Conservation (phyloP, 1,140 invertebrate species). For the Brachionus calyciflorus region DNA sequence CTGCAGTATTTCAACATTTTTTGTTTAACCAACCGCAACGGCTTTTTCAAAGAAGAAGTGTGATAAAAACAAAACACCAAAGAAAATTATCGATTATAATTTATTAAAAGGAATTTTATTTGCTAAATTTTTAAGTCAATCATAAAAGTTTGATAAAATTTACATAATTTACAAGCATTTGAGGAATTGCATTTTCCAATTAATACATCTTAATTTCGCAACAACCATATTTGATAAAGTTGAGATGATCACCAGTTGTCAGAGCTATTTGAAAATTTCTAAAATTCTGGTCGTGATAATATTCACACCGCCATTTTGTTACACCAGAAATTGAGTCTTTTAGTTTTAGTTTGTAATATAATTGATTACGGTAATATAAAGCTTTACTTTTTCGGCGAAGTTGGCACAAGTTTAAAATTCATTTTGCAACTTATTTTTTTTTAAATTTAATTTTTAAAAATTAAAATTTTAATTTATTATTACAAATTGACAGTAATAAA, state of each 20-base stretch:
- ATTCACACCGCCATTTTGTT: no score
- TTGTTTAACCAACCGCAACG: not conserved
- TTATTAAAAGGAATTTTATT: not conserved
- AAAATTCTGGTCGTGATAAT: no score
- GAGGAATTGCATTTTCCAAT: not conserved
- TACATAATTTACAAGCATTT: constrained; percentile 10
- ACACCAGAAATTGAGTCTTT: not conserved
- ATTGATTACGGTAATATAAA: not conserved
- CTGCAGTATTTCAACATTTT: constrained; percentile 1
- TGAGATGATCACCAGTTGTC: constrained; percentile 7
- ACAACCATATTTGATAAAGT: constrained; percentile 24
- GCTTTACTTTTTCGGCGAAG: not conserved
- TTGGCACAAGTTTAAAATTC: not conserved
- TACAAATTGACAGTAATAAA: not conserved
- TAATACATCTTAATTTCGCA: not conserved
- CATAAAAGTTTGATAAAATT: constrained; percentile 5
- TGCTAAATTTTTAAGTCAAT: constrained; percentile 5
- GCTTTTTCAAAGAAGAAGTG: not conserved
- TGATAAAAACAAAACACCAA: not conserved
- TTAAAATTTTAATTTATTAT: not conserved
- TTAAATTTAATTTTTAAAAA: not conserved
- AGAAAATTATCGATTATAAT: constrained; percentile 7
- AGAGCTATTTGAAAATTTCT: not conserved
- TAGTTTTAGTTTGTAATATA: not conserved
- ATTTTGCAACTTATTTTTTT: not conserved